These are phyloP conservation scores for Drosophila sucinea DNA, from an alignment of 1,140 invertebrate species.

Conservation along the genomic window DNA sequence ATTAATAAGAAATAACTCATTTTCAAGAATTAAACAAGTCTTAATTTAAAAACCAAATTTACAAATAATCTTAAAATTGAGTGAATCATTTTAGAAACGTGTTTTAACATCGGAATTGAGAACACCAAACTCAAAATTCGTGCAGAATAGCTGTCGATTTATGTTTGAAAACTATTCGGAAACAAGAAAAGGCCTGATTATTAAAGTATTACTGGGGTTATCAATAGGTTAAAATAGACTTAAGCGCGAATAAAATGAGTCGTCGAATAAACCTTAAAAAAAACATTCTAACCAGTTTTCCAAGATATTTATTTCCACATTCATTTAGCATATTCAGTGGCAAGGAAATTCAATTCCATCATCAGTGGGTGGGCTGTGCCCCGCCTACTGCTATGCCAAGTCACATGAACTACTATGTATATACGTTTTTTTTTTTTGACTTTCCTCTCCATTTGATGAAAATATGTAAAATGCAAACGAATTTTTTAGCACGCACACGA, in stretches of 20 bases:
- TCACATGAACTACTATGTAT: slow-evolving; percentile 51
- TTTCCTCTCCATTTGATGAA: slow-evolving; percentile 48
- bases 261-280: not conserved
- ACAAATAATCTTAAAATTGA: too few species aligned
- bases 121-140: too few species aligned
- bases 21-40: too few species aligned
- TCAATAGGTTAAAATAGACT: too few species aligned
- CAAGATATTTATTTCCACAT: not conserved
- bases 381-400: slow-evolving; percentile 14
- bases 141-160: too few species aligned
- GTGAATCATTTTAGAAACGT: too few species aligned
- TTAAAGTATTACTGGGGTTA: too few species aligned
- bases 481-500: slow-evolving; percentile 63
- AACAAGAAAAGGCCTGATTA: too few species aligned
- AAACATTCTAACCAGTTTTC: not conserved
- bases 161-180: too few species aligned
- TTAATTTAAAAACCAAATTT: too few species aligned
- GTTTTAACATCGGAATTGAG: too few species aligned
- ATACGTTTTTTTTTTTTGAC: slow-evolving; percentile 14
- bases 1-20: too few species aligned
- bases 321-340: slow-evolving; percentile 6
- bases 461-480: slow-evolving; percentile 70
- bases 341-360: slow-evolving; percentile 10
- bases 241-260: not conserved
- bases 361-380: not conserved